phyloP scores from a whole-genome alignment of 1,140 invertebrate species.

The Lucilia sericata region DNA sequence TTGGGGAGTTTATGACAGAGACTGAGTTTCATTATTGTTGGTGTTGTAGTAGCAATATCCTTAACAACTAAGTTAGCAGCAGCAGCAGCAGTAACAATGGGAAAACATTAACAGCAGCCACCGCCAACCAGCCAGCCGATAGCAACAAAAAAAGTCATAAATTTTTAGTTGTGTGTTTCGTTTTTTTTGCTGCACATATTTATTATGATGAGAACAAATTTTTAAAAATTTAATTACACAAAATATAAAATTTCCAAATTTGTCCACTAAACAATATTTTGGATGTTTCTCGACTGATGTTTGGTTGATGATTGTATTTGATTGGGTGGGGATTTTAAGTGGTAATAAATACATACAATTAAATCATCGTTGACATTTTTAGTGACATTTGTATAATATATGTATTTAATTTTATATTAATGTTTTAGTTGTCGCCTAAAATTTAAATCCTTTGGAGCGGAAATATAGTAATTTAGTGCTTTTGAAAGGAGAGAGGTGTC shows the following conservation, averaged over 20 bases:
- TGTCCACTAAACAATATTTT: neutral
- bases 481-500: no score
- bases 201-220: slow-evolving; percentile 2
- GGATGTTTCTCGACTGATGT: no score
- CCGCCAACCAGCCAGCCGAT: neutral
- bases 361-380: neutral
- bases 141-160: neutral
- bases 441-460: no score
- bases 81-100: neutral
- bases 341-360: neutral
- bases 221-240: neutral
- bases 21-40: neutral
- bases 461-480: no score
- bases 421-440: no score
- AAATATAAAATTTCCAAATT: neutral
- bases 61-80: neutral
- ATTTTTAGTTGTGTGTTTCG: neutral
- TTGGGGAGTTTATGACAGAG: neutral
- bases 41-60: neutral
- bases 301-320: neutral
- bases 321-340: neutral
- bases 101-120: neutral
- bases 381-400: neutral
- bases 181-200: neutral
- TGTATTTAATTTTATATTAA: no score